These are phyloP conservation scores for Mya arenaria DNA, from an alignment of 1,140 invertebrate genomes.

Conservation along the genomic window DNA sequence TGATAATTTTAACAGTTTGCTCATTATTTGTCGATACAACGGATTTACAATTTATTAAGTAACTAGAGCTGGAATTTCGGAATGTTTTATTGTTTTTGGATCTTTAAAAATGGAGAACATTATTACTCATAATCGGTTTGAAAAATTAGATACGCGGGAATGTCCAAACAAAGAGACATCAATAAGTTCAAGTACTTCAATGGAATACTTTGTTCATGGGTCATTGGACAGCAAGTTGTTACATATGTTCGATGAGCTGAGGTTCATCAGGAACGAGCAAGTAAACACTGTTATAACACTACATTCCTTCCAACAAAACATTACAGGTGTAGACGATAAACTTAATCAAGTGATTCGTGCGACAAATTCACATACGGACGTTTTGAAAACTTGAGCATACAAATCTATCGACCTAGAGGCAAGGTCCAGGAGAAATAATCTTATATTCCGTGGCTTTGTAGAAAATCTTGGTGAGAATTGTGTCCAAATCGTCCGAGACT, in stretches of 20 bases:
- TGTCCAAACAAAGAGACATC: too few species aligned
- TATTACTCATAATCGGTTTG: too few species aligned
- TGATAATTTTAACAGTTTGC: too few species aligned
- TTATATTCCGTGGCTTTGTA: conserved; percentile 33
- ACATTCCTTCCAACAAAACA: neutral
- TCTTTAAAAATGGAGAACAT: too few species aligned
- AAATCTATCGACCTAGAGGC: conserved; percentile 44
- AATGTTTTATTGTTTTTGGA: too few species aligned
- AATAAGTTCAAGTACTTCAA: too few species aligned
- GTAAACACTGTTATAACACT: neutral
- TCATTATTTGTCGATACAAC: too few species aligned
- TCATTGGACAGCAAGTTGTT: conserved; percentile 6
- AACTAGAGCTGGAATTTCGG: too few species aligned
- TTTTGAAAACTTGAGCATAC: conserved; percentile 17
- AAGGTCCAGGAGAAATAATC: conserved; percentile 32
- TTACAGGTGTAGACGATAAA: conserved; percentile 1
- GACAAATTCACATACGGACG: conserved; percentile 24
- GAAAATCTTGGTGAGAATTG: conserved; percentile 36
- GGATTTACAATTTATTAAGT: too few species aligned
- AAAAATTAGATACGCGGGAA: too few species aligned
- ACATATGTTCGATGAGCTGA: conserved; percentile 17
- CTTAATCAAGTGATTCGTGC: conserved; percentile 10
- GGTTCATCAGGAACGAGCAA: conserved; percentile 14
- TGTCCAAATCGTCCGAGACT: neutral
- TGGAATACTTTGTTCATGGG: conserved; percentile 6